Conservation (phyloP, 1,140 invertebrate species). For the Penaeus chinensis region DNA sequence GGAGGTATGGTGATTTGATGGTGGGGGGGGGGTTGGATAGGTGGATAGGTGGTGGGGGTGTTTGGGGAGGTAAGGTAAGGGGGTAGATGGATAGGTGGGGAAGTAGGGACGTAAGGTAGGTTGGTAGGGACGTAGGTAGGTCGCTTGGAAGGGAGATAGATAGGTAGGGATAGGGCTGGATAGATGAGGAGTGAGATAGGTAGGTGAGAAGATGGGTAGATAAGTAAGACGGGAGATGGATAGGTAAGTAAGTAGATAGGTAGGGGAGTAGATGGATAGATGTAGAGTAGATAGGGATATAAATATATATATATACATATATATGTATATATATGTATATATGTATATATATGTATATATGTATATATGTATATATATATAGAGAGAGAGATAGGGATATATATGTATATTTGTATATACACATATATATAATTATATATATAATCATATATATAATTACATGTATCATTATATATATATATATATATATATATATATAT, state of each 20-base stretch:
- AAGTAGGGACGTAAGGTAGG: not conserved
- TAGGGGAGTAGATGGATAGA: no score
- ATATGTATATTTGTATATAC: conserved; percentile 16
- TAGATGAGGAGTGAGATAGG: no score
- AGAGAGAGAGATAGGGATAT: not conserved
- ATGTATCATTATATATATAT: conserved; percentile 8
- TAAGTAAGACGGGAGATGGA: no score
- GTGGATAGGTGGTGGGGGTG: not conserved
- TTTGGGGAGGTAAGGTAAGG: not conserved
- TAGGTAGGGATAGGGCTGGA: not conserved
- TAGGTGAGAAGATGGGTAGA: not conserved
- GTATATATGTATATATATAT: no score
- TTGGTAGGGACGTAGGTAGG: not conserved
- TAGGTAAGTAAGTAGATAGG: no score
- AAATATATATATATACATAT: no score
- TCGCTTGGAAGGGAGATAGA: not conserved
- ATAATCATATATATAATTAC: conserved; percentile 4
- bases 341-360: no score
- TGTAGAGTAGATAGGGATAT: no score
- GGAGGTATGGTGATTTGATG: no score
- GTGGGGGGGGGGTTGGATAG: not conserved
- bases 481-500: not conserved
- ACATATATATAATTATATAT: conserved; percentile 14
- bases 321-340: no score
- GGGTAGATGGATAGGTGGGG: not conserved